phyloP scores from a whole-genome alignment of 2,113 vertebrate genomes.

The Corythaeola cristata region DNA sequence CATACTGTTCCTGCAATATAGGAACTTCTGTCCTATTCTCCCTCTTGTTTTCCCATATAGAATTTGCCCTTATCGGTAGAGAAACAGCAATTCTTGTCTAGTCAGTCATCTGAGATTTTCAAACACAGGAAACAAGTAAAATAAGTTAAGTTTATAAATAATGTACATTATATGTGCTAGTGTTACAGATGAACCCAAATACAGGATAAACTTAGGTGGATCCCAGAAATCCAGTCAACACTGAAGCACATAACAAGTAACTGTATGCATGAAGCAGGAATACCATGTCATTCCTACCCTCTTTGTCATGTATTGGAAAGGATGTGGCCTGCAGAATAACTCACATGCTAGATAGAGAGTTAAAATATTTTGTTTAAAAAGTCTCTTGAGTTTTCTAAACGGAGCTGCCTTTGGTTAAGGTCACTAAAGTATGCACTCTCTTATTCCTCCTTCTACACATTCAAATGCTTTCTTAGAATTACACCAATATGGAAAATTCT shows the following conservation, averaged over 20 bases:
- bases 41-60: not conserved
- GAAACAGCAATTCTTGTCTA: not conserved
- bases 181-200: not conserved
- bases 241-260: not conserved
- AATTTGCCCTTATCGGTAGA: not conserved
- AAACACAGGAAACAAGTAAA: not conserved
- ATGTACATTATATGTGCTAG: not conserved
- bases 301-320: not conserved
- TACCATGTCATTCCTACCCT: rapidly evolving
- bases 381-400: not conserved
- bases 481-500: not conserved
- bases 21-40: not conserved
- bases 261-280: not conserved
- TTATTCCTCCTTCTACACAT: not conserved
- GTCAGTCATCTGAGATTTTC: not conserved
- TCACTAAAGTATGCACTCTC: not conserved
- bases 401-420: not conserved
- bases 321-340: not conserved
- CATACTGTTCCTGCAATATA: not conserved
- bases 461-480: not conserved
- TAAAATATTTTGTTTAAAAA: not conserved
- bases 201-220: not conserved
- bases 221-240: not conserved
- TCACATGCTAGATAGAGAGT: not conserved
- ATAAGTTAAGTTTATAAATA: not conserved